phyloP scores from a whole-genome alignment of 2,888 invertebrate species.

The Erebia epiphron region DNA sequence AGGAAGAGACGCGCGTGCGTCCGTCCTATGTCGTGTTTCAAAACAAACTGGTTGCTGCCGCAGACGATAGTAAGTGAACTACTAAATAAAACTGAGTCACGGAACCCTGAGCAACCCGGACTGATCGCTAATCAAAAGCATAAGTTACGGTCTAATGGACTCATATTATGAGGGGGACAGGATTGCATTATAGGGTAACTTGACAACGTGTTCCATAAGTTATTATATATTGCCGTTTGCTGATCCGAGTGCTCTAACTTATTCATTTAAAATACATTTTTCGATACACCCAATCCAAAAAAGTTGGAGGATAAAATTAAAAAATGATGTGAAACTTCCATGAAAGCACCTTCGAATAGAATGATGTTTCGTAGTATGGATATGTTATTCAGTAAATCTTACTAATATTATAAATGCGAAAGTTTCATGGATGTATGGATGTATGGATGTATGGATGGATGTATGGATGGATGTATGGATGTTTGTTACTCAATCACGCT shows the following conservation, averaged over 20 bases:
- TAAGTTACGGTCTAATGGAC: constrained; percentile 65
- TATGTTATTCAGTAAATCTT: too few relatives aligned
- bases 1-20: constrained; percentile 57
- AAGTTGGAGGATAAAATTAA: too few relatives aligned
- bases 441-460: too few relatives aligned
- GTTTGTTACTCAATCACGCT: too few relatives aligned
- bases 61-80: constrained; percentile 53
- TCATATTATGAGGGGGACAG: constrained; percentile 57
- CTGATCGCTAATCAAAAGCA: constrained; percentile 61
- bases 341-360: too few relatives aligned
- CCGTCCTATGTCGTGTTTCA: constrained; percentile 58
- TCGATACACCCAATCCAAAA: neutral
- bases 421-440: too few relatives aligned
- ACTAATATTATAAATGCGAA: too few relatives aligned
- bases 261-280: neutral
- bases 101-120: constrained; percentile 70
- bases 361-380: too few relatives aligned
- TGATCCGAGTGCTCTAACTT: neutral
- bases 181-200: constrained; percentile 33
- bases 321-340: too few relatives aligned
- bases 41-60: constrained; percentile 61
- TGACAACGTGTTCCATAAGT: constrained; percentile 14
- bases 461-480: too few relatives aligned
- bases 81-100: constrained; percentile 70
- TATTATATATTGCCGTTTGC: neutral